A percentile compares a stretch with the other conserved stretches of the same genome.
Evolutionary conservation across 1,140 invertebrate species (phyloP).

Genomic region (Apocrypta bakeri): DNA sequence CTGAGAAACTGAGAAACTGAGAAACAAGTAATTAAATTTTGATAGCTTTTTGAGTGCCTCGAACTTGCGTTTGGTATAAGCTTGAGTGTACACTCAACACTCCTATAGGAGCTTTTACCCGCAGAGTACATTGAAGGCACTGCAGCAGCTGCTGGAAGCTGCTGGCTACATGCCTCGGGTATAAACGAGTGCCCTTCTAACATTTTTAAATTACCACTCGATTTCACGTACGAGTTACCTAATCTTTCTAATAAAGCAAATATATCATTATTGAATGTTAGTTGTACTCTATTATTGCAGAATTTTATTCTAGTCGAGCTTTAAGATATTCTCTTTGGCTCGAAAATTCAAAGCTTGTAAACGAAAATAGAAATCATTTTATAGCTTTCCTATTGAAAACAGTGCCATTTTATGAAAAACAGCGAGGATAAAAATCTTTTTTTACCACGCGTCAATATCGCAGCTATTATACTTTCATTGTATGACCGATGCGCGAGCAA

Average conservation of each 20-base stretch:
- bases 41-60: slow-evolving; percentile 6
- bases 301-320: too few species aligned
- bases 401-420: too few species aligned
- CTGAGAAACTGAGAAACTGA: background rate
- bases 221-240: too few species aligned
- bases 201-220: background rate
- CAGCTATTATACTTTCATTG: background rate
- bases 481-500: background rate
- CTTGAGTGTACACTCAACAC: background rate
- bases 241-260: too few species aligned
- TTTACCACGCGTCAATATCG: background rate
- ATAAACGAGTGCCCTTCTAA: background rate
- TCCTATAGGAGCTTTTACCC: background rate
- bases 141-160: too few species aligned
- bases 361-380: too few species aligned
- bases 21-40: background rate
- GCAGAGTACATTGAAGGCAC: background rate
- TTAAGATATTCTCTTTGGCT: too few species aligned
- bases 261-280: too few species aligned
- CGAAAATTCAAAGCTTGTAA: too few species aligned
- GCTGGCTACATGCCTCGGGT: too few species aligned
- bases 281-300: too few species aligned
- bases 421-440: background rate
- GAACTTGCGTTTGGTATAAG: background rate
- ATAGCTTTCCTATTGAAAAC: too few species aligned